Conservation (phyloP, 2,113 vertebrate genomes). For the Stegastes partitus region DNA sequence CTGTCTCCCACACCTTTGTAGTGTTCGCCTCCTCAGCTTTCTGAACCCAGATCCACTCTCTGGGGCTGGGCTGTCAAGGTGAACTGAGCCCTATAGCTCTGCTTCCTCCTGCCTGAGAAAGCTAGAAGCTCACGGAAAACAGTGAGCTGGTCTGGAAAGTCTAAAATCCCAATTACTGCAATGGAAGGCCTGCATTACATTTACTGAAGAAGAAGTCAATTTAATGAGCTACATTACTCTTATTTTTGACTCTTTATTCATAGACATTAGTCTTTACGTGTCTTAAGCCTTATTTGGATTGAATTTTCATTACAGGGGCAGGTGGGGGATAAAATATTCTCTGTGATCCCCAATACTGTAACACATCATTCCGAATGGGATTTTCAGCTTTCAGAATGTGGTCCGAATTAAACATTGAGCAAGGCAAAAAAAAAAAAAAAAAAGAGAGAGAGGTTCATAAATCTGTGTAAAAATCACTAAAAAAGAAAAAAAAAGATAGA, state of each 20-base stretch:
- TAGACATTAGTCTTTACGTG: not conserved
- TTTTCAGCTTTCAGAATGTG: not conserved
- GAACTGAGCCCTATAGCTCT: slow-evolving; percentile 54
- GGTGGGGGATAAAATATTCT: slow-evolving; percentile 19
- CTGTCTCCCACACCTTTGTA: slow-evolving; percentile 49
- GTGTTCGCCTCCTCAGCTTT: slow-evolving; percentile 33
- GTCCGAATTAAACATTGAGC: not conserved
- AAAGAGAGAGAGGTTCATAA: not conserved
- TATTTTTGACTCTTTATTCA: slow-evolving; percentile 2
- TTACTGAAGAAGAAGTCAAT: not conserved
- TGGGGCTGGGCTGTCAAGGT: slow-evolving; percentile 67
- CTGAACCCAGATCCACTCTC: slow-evolving; percentile 67
- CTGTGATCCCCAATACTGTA: slow-evolving; percentile 20
- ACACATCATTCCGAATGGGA: not conserved
- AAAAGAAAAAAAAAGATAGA: not conserved
- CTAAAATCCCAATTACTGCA: slow-evolving; percentile 27
- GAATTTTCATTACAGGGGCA: slow-evolving; percentile 9
- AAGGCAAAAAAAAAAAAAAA: not conserved
- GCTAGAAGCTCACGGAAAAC: slow-evolving; percentile 33
- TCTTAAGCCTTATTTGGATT: slow-evolving; percentile 14
- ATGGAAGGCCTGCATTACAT: slow-evolving; percentile 26
- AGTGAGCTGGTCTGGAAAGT: slow-evolving; percentile 10
- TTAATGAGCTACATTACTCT: slow-evolving; percentile 10
- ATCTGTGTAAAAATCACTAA: not conserved
- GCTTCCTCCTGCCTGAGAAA: slow-evolving; percentile 46